Evolutionary conservation across 1,140 invertebrate genomes (phyloP).

Genomic region (Drosophila grimshawi): DNA sequence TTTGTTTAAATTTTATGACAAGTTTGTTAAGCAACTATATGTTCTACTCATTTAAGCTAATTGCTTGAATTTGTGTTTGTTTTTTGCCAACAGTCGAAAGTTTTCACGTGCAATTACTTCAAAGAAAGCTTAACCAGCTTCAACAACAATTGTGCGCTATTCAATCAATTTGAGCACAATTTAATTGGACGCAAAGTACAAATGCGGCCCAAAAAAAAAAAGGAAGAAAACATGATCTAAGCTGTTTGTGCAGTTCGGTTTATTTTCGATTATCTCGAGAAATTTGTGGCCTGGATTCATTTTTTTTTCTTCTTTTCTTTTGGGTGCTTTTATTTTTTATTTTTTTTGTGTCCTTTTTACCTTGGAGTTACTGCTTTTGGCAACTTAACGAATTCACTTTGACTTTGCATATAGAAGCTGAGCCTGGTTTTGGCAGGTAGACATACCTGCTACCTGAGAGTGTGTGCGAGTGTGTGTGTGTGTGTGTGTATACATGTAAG

Average conservation of each 20-base stretch:
- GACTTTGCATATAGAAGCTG: constrained; percentile 43
- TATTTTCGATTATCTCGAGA: constrained; percentile 31
- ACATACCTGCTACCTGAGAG: constrained; percentile 13
- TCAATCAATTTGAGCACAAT: constrained; percentile 36
- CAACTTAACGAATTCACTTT: constrained; percentile 62
- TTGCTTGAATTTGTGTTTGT: too few species aligned
- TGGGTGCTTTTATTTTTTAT: constrained; percentile 1
- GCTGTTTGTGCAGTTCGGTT: background rate
- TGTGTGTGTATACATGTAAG: constrained; percentile 15
- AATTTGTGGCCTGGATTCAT: constrained; percentile 26
- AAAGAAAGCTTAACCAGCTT: background rate
- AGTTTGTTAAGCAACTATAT: too few species aligned
- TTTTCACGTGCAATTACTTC: background rate
- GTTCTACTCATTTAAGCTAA: too few species aligned
- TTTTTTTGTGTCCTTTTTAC: background rate
- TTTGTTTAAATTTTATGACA: too few species aligned
- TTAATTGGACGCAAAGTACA: constrained; percentile 23
- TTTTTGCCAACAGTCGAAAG: background rate
- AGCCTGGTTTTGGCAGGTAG: constrained; percentile 19
- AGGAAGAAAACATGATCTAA: background rate
- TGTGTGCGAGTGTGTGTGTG: constrained; percentile 17
- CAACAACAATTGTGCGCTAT: constrained; percentile 7
- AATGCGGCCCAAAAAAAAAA: constrained; percentile 1
- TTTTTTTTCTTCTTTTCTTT: background rate
- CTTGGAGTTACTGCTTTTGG: constrained; percentile 45